These are phyloP conservation scores for Apteryx mantelli DNA, from an alignment of 2,113 vertebrate species.

Conservation along the genomic window DNA sequence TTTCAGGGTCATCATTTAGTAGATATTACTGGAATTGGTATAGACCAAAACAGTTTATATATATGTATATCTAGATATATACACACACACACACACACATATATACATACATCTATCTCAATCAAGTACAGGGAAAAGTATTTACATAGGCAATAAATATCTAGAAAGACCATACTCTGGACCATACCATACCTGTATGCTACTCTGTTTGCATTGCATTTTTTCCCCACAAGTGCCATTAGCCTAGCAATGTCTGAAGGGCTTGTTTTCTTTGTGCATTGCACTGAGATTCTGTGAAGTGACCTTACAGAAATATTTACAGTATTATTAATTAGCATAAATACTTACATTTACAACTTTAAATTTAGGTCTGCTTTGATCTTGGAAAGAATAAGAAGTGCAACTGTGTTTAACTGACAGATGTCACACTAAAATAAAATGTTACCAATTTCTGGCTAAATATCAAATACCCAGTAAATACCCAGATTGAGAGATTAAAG, in stretches of 20 bases:
- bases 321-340: not conserved
- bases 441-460: not conserved
- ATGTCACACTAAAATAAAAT: not conserved
- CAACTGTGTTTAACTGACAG: not conserved
- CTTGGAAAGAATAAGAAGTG: not conserved
- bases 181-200: not conserved
- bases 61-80: no score
- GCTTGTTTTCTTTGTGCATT: not conserved
- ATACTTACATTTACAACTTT: not conserved
- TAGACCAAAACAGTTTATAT: not conserved
- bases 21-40: not conserved
- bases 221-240: not conserved
- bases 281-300: not conserved
- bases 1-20: not conserved
- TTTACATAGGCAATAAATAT: not conserved
- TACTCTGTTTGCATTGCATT: not conserved
- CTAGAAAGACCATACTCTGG: not conserved
- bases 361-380: not conserved
- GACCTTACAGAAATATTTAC: not conserved
- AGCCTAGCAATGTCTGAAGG: not conserved
- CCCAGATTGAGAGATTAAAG: not conserved
- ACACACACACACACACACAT: no score
- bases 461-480: not conserved
- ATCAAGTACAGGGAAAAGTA: not conserved
- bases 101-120: no score